Evolutionary conservation across 2,797 vertebrate species (phyloP), one percentile per base, ranked within the genome.

Genomic region (Mus minutoides): DNA sequence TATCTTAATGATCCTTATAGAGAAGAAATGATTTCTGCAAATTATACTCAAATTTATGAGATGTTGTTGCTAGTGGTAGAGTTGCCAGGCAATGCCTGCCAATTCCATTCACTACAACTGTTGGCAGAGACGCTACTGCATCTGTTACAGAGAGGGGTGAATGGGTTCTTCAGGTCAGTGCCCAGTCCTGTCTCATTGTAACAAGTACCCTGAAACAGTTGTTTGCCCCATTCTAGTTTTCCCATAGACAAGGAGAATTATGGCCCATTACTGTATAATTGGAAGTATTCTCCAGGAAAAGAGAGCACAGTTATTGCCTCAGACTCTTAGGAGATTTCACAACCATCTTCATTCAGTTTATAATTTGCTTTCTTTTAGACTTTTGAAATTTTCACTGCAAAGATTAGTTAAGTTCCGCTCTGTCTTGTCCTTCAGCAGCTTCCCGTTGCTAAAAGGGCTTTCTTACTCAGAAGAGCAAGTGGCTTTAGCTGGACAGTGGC

Each of bases 301-400:
- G 76, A 58, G 82, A 54, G 17, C 71, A 54, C 73, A 64, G 54
- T 92, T 92, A 97, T 97, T 97, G 96, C 93, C 43, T 97, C 94
- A 95, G 86, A 80, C 79, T 87, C 56, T 93, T 60, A 26, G 52
- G 60, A 85, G 31, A 60, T 94, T 96, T 96, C 79, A 94, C 79
- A 96, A 92, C 46, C 91, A 37, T 92, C 69, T 94, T 94, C 78
- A 97, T 98, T 97, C 67, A 97, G 75, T 91, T 96, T 97, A 92
- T 90, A 73, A 84, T 96, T 88, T 95, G 43, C 46, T 94, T 90
- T 76, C 67, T 80, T 92, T 91, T 80, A 94, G 54, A 17, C 60
- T 97, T 97, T 86, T 91, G 93, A 97, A 92, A 94, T 92, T 79
- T 96, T 94, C 46, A 91, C 78, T 92, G 56, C n/a, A 82, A 67